Percentiles rank a stretch among this genome's conserved stretches.
phyloP scores from a whole-genome alignment of 1,140 invertebrate species.

The Heterodera schachtii region DNA sequence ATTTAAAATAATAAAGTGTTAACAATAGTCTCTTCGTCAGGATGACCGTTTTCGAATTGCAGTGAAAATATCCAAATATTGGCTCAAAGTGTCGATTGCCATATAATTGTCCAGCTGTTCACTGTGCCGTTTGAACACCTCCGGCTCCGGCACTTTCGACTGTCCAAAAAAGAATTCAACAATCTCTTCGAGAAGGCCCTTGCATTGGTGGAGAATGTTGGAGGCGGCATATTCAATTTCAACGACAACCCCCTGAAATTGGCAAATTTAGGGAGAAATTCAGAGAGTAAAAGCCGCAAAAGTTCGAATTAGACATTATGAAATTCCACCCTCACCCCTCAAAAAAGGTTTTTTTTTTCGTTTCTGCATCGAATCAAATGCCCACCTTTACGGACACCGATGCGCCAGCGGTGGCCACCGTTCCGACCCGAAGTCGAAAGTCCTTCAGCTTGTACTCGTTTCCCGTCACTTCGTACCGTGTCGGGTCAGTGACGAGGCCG shows the following conservation, averaged over 20 bases:
- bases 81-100: conserved; percentile 45
- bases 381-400: conserved; percentile 41
- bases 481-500: conserved; percentile 38
- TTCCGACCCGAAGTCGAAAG: conserved; percentile 50
- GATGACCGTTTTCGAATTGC: conserved; percentile 42
- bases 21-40: too few relatives aligned
- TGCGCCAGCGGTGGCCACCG: conserved; percentile 32
- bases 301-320: neutral
- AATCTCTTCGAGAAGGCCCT: conserved; percentile 30
- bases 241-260: conserved; percentile 46
- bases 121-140: conserved; percentile 32
- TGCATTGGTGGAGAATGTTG: conserved; percentile 42
- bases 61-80: conserved; percentile 43
- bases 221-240: conserved; percentile 50
- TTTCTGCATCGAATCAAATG: too few relatives aligned
- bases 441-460: conserved; percentile 48
- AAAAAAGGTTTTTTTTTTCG: too few relatives aligned
- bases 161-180: conserved; percentile 45
- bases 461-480: conserved; percentile 44
- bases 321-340: too few relatives aligned
- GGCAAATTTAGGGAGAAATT: neutral
- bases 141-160: conserved; percentile 35
- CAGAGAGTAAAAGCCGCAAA: too few relatives aligned
- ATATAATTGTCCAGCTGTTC: conserved; percentile 38
- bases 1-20: too few relatives aligned